Percentiles rank a stretch among this genome's conserved stretches.
Conservation (phyloP, 2,797 vertebrate genomes). For the Cyprinodon diabolis region DNA sequence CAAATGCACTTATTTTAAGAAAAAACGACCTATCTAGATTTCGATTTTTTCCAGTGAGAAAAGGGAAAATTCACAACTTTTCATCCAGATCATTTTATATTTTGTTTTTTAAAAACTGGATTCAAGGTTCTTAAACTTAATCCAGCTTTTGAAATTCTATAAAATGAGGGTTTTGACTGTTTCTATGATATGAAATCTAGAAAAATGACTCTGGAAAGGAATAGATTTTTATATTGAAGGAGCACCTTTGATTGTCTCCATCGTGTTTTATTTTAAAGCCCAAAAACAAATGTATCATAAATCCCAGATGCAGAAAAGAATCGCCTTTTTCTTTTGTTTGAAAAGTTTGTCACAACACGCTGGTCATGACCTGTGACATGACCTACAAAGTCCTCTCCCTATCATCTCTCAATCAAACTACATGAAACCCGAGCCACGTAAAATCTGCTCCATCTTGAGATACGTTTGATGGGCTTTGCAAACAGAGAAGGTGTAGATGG, state of each 20-base stretch:
- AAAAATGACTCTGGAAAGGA: not conserved
- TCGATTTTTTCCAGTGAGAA: no score
- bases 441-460: conserved; percentile 40
- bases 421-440: conserved; percentile 56
- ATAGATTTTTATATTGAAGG: not conserved
- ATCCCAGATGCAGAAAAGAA: conserved; percentile 32
- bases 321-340: conserved; percentile 65
- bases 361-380: conserved; percentile 70
- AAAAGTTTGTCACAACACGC: conserved; percentile 71
- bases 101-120: not conserved
- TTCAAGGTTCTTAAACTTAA: no score
- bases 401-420: conserved; percentile 58
- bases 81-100: not conserved
- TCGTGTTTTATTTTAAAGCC: conserved; percentile 63
- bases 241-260: conserved; percentile 41
- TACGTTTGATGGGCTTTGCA: conserved; percentile 55
- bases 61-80: no score
- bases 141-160: not conserved
- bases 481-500: not conserved
- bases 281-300: conserved; percentile 61
- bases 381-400: conserved; percentile 41
- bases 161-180: not conserved
- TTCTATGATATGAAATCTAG: not conserved
- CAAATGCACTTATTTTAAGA: no score
- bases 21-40: no score